A percentile compares a stretch with the other conserved stretches of the same genome.
These are phyloP conservation scores for Pachymerium ferrugineum DNA, from an alignment of 2,888 invertebrate genomes.

Conservation along the genomic window DNA sequence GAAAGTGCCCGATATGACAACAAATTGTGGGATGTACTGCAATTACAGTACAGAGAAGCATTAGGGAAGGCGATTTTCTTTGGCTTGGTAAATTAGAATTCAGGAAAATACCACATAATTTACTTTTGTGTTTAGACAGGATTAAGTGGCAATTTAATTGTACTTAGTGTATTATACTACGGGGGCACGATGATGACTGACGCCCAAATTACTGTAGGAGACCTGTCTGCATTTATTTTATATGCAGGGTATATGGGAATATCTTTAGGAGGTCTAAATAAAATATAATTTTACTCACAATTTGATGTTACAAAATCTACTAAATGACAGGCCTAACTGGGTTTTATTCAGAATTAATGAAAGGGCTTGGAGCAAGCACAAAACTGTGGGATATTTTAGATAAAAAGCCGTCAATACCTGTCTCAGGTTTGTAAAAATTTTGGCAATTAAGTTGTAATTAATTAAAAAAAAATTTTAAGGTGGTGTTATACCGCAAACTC, in stretches of 20 bases:
- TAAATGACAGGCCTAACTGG: constrained; percentile 59
- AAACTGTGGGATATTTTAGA: constrained; percentile 87
- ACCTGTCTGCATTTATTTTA: constrained; percentile 84
- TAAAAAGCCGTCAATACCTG: constrained; percentile 68
- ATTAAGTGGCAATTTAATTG: constrained; percentile 80
- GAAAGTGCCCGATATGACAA: constrained; percentile 65
- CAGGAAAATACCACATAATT: neutral
- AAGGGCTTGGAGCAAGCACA: constrained; percentile 83
- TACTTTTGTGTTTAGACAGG: constrained; percentile 57
- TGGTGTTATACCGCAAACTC: constrained; percentile 55
- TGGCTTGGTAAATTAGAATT: constrained; percentile 61
- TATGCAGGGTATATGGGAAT: constrained; percentile 92
- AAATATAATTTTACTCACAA: neutral
- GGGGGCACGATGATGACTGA: constrained; percentile 83
- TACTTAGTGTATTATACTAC: constrained; percentile 84
- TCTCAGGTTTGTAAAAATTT: constrained; percentile 51
- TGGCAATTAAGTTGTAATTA: neutral
- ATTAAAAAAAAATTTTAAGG: constrained; percentile 48
- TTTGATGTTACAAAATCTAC: neutral
- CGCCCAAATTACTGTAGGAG: constrained; percentile 68
- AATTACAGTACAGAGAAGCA: constrained; percentile 78
- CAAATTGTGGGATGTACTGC: constrained; percentile 65
- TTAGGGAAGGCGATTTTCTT: constrained; percentile 82
- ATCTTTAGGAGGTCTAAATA: constrained; percentile 65
- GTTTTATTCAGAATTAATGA: constrained; percentile 90